A percentile compares a stretch with the other conserved stretches of the same genome.
These are phyloP conservation scores for Oscheius myriophilus DNA, from an alignment of 2,888 invertebrate genomes.

Conservation along the genomic window DNA sequence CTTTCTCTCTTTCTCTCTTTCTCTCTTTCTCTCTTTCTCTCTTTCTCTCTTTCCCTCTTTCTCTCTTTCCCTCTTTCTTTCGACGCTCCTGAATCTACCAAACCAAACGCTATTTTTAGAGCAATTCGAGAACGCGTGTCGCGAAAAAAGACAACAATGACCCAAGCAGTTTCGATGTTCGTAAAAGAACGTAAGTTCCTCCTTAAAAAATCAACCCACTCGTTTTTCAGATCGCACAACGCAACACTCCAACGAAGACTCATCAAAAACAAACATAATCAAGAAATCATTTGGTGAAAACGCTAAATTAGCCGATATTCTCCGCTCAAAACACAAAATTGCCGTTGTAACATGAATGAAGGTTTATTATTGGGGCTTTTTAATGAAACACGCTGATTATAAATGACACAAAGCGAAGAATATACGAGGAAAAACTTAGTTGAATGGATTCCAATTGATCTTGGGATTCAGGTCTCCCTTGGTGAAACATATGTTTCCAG, in stretches of 20 bases:
- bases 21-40: too few relatives aligned
- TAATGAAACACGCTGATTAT: too few relatives aligned
- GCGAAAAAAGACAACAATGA: conserved; percentile 6
- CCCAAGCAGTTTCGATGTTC: conserved; percentile 13
- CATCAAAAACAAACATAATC: conserved; percentile 8
- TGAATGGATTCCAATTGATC: too few relatives aligned
- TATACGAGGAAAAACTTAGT: too few relatives aligned
- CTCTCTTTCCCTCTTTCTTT: too few relatives aligned
- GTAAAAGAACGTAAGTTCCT: neutral
- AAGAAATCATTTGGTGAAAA: conserved; percentile 15
- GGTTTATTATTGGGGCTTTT: too few relatives aligned
- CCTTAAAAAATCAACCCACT: too few relatives aligned
- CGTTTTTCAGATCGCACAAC: conserved; percentile 14
- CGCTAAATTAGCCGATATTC: neutral
- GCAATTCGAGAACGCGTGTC: conserved; percentile 39
- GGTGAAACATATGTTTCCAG: too few relatives aligned
- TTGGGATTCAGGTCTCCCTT: too few relatives aligned
- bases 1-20: too few relatives aligned
- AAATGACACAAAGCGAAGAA: too few relatives aligned
- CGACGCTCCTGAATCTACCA: neutral
- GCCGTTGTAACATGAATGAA: conserved; percentile 11
- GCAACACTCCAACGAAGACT: neutral
- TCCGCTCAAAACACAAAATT: conserved; percentile 16
- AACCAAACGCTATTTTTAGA: conserved; percentile 34
- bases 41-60: too few relatives aligned